These are phyloP conservation scores for Aurelia sp. DNA, from an alignment of 30 jellyfish, hydroid and myxozoan species.

Conservation along the genomic window DNA sequence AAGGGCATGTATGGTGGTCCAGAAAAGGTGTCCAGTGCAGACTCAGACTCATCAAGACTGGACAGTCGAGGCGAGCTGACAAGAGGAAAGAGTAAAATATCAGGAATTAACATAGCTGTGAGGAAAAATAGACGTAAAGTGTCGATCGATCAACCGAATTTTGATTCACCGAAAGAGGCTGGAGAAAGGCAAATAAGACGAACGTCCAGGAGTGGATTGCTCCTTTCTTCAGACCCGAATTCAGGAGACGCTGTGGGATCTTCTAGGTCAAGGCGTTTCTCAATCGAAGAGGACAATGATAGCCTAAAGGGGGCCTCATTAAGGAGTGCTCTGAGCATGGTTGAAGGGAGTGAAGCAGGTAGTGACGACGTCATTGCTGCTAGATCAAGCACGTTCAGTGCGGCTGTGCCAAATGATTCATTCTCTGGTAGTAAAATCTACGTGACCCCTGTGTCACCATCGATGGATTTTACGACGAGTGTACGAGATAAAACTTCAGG, in stretches of 20 bases:
- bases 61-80: not conserved
- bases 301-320: no score
- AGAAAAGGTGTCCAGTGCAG: slow-evolving; percentile 19
- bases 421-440: slow-evolving; percentile 8
- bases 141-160: slow-evolving; percentile 18
- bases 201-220: slow-evolving; percentile 11
- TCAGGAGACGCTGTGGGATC: not conserved
- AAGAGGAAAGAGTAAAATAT: not conserved
- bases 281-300: not conserved
- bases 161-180: slow-evolving; percentile 28
- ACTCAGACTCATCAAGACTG: slow-evolving; percentile 11
- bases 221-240: not conserved
- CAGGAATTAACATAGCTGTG: slow-evolving; percentile 8
- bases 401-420: not conserved
- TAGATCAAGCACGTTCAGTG: not conserved
- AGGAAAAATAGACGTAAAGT: not conserved
- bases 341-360: not conserved
- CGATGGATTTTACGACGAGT: slow-evolving; percentile 30
- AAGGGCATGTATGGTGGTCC: slow-evolving; percentile 4
- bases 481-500: not conserved
- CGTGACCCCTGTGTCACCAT: slow-evolving; percentile 22
- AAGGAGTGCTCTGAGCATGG: not conserved
- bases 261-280: not conserved
- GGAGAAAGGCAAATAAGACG: not conserved
- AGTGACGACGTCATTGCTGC: not conserved